Base-by-base conservation (phyloP, 2,888 invertebrate species). In the Eugnorisma glareosa region DNA sequence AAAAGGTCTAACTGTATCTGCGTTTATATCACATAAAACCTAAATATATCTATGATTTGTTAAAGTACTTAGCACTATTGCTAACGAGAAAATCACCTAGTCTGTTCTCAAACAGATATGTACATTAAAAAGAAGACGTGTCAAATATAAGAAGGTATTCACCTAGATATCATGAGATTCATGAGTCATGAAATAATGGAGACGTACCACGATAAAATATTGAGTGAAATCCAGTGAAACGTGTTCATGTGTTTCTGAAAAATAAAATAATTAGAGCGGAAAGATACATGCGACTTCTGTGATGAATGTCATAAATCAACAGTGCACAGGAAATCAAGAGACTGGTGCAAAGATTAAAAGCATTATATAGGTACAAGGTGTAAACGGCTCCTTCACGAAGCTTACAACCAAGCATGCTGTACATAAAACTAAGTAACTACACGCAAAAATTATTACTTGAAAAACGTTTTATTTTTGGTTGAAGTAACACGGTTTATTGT, bases 261-360 rank as follows among this genome's bases (percentile, higher is more conserved):
- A 78, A 70, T 78, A 66, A 79, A 82, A 68, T 68, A 79, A 66
- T 35, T 48, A 48, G 67, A 76, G 77, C 70, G 45, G 67, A 67
- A 82, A 82, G 67, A 81, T 80, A 81, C 5, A 24, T 21, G 8
- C 21, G 45, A 57, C n/a, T 63, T 48, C 4, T 18, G 3, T 43
- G 35, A 48, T 11, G 15, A 57, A 71, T n/a, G 10, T 43, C 1
- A 57, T 24, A n/a, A 2, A 57, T 28, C 13, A 2, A 6, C 37
- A n/a, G 10, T 37, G 15, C 31, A 24, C 18, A 31, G 18, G 7
- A 28, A 21, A 18, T 18, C 11, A 59, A 54, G n/a, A 54, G 11
- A 54, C 51, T n/a, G 24, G 10, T 10, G 54, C n/a, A 13, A n/a
- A 13, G 1, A 54, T 54, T 54, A 11, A n/a, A 54, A 54, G n/a